Base-by-base conservation (phyloP, 2,113 vertebrate species). In the Anolis carolinensis region DNA sequence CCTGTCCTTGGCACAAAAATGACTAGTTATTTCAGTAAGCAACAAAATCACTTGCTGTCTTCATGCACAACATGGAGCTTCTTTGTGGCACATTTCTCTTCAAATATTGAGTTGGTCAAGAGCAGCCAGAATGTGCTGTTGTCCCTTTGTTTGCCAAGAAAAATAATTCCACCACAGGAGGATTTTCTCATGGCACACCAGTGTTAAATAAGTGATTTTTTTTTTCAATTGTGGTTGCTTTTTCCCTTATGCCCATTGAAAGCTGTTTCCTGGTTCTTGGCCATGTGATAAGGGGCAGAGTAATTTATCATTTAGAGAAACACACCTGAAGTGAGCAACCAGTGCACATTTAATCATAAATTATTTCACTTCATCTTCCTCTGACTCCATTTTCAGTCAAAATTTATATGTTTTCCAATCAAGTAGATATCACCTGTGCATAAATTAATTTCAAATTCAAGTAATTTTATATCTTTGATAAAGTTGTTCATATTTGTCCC, bases 71-170 rank as follows among this genome's bases (percentile, higher is more conserved):
- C 44, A 48, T 4, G 39, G 25, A 2, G 9, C 39, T 48, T 50
- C 25, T 75, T 75, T 75, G 48, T 55, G 27, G 30, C 52, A 77
- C 50, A 21, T 77, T 77, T 52, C 75, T 77, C 75, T 30, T 77
- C 75, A 77, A 77, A 77, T 77, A 77, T 77, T 77, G 48, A 48
- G 75, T 20, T 27, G 52, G 75, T 55, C 30, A 55, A 77, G 48
- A 2, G 50, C 30, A 52, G 32, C n/a, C 14, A 77, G 75, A 77
- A 77, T 77, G 75, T 2, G 27, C 44, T 50, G 74, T 76, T 76
- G 74, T 76, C 74, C 44, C 25, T 77, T 77, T 52, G 75, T 77
- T 77, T 77, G 75, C 48, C 48, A 52, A 77, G 74, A 77, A 77
- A 77, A 77, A 16, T 52, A 48, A 50, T 77, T 77, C 50, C 30